A percentile compares a stretch with the other conserved stretches of the same genome.
phyloP scores from a whole-genome alignment of 2,113 vertebrate genomes.

The Syrrhaptes paradoxus region DNA sequence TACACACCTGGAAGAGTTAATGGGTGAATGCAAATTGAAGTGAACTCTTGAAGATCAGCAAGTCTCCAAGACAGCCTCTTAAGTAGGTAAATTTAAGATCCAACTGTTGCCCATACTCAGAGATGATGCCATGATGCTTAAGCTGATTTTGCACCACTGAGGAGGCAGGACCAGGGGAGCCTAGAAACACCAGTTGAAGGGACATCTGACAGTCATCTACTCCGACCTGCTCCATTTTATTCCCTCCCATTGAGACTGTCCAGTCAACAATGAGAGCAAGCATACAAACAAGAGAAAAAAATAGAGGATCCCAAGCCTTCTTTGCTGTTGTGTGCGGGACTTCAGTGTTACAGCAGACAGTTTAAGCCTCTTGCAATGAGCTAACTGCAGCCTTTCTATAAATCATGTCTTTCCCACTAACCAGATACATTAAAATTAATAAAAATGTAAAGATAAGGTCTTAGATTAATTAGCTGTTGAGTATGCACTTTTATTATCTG shows the following conservation, averaged over 20 bases:
- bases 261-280: not conserved
- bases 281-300: not conserved
- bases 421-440: constrained; percentile 31
- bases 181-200: not conserved
- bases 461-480: not conserved
- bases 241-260: not conserved
- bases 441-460: constrained; percentile 16
- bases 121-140: not conserved
- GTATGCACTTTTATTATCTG: constrained; percentile 1
- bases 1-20: not conserved
- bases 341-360: not conserved
- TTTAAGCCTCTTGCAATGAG: not conserved
- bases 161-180: not conserved
- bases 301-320: not conserved
- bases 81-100: not conserved
- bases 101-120: not conserved
- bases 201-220: not conserved
- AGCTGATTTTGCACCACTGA: not conserved
- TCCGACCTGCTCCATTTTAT: not conserved
- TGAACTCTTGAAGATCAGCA: not conserved
- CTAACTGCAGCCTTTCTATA: not conserved
- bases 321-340: not conserved
- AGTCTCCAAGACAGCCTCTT: not conserved
- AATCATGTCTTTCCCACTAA: not conserved
- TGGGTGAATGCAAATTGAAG: accelerated